These are phyloP conservation scores for Emydura subglobosa DNA, from an alignment of 2,113 vertebrate genomes.

Conservation along the genomic window DNA sequence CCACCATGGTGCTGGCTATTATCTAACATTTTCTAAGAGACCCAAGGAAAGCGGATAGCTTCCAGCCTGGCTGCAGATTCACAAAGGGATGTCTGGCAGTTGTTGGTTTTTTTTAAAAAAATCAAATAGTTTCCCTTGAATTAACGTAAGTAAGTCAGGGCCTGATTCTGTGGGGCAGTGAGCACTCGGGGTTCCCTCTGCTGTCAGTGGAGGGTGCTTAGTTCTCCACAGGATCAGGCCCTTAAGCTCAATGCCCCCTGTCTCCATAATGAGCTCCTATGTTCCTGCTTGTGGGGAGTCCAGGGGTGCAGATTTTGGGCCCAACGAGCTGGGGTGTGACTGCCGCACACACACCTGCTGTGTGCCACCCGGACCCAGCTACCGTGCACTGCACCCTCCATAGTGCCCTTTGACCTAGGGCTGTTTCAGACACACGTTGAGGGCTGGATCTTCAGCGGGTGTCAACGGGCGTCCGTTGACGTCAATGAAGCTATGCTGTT, in stretches of 20 bases:
- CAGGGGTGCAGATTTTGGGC: neutral
- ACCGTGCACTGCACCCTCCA: no score
- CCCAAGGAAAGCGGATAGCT: neutral
- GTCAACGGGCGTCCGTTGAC: neutral
- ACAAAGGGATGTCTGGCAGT: constrained; percentile 27
- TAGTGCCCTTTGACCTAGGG: no score
- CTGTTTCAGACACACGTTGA: neutral
- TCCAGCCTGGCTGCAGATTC: neutral
- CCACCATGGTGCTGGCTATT: neutral
- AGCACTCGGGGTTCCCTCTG: neutral
- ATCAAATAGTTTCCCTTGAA: constrained; percentile 50
- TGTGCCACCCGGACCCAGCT: no score
- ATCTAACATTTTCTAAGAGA: neutral
- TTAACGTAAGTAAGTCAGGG: constrained; percentile 20
- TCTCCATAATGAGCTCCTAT: neutral
- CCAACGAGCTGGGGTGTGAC: no score
- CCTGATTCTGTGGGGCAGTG: constrained; percentile 31
- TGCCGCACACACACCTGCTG: no score
- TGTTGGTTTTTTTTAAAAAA: neutral
- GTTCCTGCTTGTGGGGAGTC: neutral
- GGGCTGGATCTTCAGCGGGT: neutral
- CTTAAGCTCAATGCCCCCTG: neutral
- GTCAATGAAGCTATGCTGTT: neutral
- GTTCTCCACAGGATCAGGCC: neutral
- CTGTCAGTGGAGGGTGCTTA: neutral